Percentiles rank a stretch among this genome's conserved stretches.
Conservation (phyloP, 2,797 vertebrate genomes). For the Crocidura indochinensis region DNA sequence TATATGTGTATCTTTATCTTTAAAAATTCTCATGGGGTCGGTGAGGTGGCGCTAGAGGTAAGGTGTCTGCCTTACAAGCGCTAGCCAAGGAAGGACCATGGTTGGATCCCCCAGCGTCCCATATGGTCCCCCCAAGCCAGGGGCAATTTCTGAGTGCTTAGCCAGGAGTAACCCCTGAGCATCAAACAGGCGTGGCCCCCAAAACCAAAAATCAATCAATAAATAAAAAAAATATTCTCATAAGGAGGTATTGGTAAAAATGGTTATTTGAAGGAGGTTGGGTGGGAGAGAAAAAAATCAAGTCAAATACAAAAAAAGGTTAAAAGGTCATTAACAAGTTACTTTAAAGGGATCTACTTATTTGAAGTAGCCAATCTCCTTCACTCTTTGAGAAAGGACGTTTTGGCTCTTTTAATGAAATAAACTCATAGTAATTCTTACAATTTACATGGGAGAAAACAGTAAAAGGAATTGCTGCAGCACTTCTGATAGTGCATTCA, state of each 20-base stretch:
- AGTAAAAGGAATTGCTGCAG: background rate
- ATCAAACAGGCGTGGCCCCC: too few species aligned
- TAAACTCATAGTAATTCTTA: slow-evolving; percentile 39
- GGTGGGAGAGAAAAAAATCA: background rate
- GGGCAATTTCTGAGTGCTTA: too few species aligned
- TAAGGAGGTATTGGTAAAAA: background rate
- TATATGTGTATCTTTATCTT: background rate
- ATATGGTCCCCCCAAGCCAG: too few species aligned
- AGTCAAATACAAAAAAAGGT: slow-evolving; percentile 18
- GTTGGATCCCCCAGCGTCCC: too few species aligned
- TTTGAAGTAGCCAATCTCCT: background rate
- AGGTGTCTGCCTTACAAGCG: too few species aligned
- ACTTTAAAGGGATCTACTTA: background rate
- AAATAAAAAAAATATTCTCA: too few species aligned
- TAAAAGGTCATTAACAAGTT: slow-evolving; percentile 17
- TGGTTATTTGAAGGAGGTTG: background rate
- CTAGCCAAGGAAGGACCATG: too few species aligned
- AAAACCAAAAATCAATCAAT: too few species aligned
- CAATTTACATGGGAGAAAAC: slow-evolving; percentile 12
- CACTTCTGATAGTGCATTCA: background rate
- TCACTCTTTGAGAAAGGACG: slow-evolving; percentile 36
- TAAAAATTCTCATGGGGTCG: slow-evolving; percentile 13
- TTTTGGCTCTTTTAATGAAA: background rate
- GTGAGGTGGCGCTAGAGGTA: too few species aligned
- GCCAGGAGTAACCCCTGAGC: too few species aligned